phyloP scores from a whole-genome alignment of 2,888 invertebrate species.

The Drosophila ochracea region DNA sequence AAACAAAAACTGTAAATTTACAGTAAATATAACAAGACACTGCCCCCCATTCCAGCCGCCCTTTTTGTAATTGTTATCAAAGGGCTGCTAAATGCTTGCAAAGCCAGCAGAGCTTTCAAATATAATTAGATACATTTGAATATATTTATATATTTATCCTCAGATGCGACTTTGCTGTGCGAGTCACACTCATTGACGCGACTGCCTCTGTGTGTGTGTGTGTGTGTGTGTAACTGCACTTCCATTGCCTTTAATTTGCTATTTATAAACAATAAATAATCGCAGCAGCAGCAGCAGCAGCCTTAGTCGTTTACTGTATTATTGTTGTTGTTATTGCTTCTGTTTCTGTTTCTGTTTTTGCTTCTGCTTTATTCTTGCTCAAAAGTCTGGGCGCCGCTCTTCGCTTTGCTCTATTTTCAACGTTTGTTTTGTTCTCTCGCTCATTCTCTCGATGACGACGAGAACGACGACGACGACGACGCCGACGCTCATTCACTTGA shows the following conservation, averaged over 20 bases:
- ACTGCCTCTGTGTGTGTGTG: constrained; percentile 22
- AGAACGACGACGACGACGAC: neutral
- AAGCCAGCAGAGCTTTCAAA: constrained; percentile 14
- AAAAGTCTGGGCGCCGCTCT: constrained; percentile 16
- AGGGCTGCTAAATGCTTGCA: neutral
- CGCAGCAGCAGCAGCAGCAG: constrained; percentile 3
- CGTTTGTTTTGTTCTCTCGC: constrained; percentile 51
- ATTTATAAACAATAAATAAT: constrained; percentile 46
- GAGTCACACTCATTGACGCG: constrained; percentile 36
- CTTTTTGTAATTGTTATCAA: constrained; percentile 10
- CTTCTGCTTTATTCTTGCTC: constrained; percentile 10
- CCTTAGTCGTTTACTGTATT: constrained; percentile 7
- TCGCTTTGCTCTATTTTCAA: constrained; percentile 19
- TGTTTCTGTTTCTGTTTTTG: constrained; percentile 9
- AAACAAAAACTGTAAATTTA: constrained; percentile 36
- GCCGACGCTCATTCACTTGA: constrained; percentile 49
- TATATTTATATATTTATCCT: constrained; percentile 37
- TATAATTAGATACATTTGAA: neutral
- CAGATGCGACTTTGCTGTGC: constrained; percentile 22
- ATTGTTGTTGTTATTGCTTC: constrained; percentile 14
- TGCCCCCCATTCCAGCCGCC: neutral
- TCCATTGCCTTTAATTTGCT: constrained; percentile 46
- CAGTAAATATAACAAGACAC: constrained; percentile 29
- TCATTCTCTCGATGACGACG: constrained; percentile 2
- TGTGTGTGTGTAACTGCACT: constrained; percentile 42